Evolutionary conservation across 2,888 invertebrate species (phyloP).

Genomic region (Eremobia ochroleuca): DNA sequence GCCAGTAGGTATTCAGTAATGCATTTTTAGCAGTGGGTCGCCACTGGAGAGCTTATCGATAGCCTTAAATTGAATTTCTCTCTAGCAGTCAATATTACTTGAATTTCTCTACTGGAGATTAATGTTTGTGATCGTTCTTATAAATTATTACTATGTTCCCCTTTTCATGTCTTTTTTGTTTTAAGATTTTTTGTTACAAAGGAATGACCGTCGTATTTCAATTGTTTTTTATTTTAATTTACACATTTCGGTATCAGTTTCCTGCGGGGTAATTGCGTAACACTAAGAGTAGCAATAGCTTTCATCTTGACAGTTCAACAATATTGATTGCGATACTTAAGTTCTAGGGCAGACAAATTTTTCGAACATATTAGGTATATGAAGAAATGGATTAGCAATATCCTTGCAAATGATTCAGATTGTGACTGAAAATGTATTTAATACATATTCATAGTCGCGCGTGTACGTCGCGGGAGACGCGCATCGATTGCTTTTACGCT

Average conservation of each 20-base stretch:
- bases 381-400: no score
- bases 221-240: conserved; percentile 1
- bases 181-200: neutral
- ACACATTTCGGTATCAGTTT: conserved; percentile 36
- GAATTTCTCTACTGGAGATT: neutral
- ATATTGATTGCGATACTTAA: no score
- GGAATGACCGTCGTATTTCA: neutral
- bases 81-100: neutral
- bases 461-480: no score
- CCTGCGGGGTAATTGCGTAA: neutral
- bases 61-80: conserved; percentile 2
- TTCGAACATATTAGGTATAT: no score
- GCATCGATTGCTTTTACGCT: no score
- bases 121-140: neutral
- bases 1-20: conserved; percentile 14
- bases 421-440: neutral
- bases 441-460: no score
- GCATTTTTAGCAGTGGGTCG: conserved; percentile 22
- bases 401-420: neutral
- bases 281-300: no score
- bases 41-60: conserved; percentile 9
- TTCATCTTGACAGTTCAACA: no score
- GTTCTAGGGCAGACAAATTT: no score
- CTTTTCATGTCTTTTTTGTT: neutral
- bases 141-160: neutral